Evolutionary conservation across 1,140 invertebrate species (phyloP).

Genomic region (Dendroctonus ponderosae): DNA sequence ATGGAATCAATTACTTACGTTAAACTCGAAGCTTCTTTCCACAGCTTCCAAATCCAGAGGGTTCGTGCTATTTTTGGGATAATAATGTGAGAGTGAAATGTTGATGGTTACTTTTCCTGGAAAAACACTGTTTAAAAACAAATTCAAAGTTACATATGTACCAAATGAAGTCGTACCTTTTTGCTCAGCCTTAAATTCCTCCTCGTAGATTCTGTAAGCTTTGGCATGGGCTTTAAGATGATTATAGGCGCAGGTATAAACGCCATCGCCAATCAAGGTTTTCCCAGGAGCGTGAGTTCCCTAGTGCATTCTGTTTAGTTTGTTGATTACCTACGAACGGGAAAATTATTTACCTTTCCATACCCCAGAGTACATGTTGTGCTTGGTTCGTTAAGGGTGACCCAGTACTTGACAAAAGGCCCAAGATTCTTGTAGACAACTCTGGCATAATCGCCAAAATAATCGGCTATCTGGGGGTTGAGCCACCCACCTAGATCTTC

Average conservation of each 20-base stretch:
- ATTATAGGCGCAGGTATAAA: conserved; percentile 57
- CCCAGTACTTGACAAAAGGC: conserved; percentile 51
- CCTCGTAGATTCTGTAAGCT: conserved; percentile 24
- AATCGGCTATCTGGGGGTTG: conserved; percentile 45
- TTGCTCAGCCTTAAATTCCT: conserved; percentile 4
- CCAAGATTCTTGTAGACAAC: conserved; percentile 33
- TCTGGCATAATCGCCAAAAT: conserved; percentile 7
- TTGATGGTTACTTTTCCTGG: conserved; percentile 19
- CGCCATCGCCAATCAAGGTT: conserved; percentile 55
- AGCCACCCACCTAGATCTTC: conserved; percentile 67
- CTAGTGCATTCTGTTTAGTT: neutral
- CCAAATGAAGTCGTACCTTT: conserved; percentile 6
- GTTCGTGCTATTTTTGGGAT: conserved; percentile 3
- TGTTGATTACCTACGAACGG: neutral
- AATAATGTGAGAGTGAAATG: conserved; percentile 1
- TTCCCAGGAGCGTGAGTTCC: conserved; percentile 34
- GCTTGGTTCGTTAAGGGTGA: conserved; percentile 55
- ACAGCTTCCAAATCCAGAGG: conserved; percentile 12
- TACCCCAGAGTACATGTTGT: conserved; percentile 31
- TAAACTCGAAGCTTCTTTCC: conserved; percentile 16
- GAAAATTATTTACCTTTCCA: conserved; percentile 4
- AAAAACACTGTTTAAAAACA: neutral
- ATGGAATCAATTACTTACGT: conserved; percentile 3
- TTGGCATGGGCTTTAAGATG: conserved; percentile 57
- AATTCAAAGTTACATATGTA: neutral